Evolutionary conservation across 2,888 invertebrate genomes (phyloP), one percentile per base, ranked within the genome.

Genomic region (Latrodectus elegans): DNA sequence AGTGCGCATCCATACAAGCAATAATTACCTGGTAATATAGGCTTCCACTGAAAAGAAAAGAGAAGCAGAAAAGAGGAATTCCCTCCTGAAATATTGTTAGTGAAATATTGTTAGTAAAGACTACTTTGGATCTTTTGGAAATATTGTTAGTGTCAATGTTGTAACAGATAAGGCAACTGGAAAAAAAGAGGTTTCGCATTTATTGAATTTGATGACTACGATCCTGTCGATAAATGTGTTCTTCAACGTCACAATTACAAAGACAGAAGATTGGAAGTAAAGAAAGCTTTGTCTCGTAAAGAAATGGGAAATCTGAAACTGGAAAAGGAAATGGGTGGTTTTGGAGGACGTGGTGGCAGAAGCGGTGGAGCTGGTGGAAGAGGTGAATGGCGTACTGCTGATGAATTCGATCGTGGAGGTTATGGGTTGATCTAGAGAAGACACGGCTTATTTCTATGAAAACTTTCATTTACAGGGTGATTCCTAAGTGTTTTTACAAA

Each of bases 141-240:
- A 94, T 80, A 96, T 99, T 90, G 94, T 96, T 55, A 95, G 95
- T 49, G 95, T 97, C 22, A 96, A 96, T 90, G 95, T 98, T 91
- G 97, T 98, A 2, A 96, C 95, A 11, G 98, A 98, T 91, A 98
- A 98, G 91, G 97, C 96, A 81, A 96, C 96, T 1, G 97, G 97
- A 78, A 98, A 97, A 92, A 97, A 96, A 94, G 98, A 90, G 99
- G 99, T 8, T 99, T 99, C 92, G 98, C 97, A 64, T 99, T 99
- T 92, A 95, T 99, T 60, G 97, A 98, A 92, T 99, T 97, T 92
- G 97, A 97, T 91, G 99, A 99, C 92, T 97, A 98, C 92, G 99
- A 99, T 93, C 95, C 97, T 4, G 98, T 99, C 81, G 99, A 99
- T 92, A 98, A 97, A 93, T 95, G 97, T 92, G 97, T 97, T 91